Evolutionary conservation across 2,888 invertebrate species (phyloP).

Genomic region (Horisme vitalbata): DNA sequence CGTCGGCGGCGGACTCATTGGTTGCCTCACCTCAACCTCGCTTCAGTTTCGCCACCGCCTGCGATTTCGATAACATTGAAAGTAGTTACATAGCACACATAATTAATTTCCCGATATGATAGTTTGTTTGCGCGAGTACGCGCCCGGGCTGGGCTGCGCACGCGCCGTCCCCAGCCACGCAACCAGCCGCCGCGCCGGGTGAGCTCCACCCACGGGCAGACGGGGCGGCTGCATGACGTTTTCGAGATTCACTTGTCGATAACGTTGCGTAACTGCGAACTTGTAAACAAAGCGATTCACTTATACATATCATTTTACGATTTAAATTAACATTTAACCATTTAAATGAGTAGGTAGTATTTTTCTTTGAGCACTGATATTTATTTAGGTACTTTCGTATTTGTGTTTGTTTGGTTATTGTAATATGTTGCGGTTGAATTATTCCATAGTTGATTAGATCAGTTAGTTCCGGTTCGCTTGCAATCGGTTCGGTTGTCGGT

Average conservation of each 20-base stretch:
- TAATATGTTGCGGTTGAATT: background rate
- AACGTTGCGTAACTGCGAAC: background rate
- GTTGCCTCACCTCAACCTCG: slow-evolving; percentile 34
- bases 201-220: too few species aligned
- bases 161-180: slow-evolving; percentile 9
- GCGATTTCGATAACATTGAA: slow-evolving; percentile 59
- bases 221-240: too few species aligned
- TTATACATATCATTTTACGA: background rate
- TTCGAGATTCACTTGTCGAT: background rate
- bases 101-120: slow-evolving; percentile 8
- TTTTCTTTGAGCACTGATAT: too few species aligned
- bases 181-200: too few species aligned
- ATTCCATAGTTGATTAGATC: background rate
- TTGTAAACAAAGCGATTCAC: slow-evolving; percentile 4
- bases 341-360: too few species aligned
- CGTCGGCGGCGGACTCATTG: slow-evolving; percentile 33
- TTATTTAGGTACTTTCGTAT: background rate
- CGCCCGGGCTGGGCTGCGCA: background rate
- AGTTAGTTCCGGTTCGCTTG: slow-evolving; percentile 25
- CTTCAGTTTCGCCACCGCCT: slow-evolving; percentile 50
- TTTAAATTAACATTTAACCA: slow-evolving; percentile 1
- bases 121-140: background rate
- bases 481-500: slow-evolving; percentile 20
- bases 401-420: background rate
- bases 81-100: slow-evolving; percentile 25